Conservation (phyloP, 2,113 vertebrate species). For the Cheirogaleus medius region DNA sequence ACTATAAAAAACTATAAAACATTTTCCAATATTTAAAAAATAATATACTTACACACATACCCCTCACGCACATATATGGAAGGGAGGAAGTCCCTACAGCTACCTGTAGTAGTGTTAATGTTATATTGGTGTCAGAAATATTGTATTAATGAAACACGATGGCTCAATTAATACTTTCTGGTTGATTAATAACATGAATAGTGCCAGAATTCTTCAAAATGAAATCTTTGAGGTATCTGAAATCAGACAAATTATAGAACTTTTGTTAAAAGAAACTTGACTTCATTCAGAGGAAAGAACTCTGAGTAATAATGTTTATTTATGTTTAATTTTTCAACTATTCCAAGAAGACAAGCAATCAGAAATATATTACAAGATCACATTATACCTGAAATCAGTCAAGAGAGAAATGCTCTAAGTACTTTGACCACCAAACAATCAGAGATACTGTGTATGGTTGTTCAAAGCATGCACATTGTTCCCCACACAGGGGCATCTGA, state of each 20-base stretch:
- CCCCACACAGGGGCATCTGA: neutral
- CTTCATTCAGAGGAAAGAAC: neutral
- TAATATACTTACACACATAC: neutral
- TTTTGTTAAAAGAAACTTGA: neutral
- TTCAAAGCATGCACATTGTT: neutral
- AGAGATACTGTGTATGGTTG: neutral
- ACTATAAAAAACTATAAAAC: neutral
- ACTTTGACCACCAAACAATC: neutral
- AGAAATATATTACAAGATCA: neutral
- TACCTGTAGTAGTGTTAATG: slow-evolving; percentile 22
- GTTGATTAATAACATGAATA: neutral
- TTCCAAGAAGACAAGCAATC: neutral
- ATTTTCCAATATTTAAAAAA: neutral
- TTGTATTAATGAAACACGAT: neutral
- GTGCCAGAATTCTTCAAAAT: neutral
- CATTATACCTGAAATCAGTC: neutral
- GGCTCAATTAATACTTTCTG: neutral
- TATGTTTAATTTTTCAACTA: neutral
- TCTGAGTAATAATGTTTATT: neutral
- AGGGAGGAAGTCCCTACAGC: neutral
- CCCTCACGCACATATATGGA: neutral
- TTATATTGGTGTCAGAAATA: neutral
- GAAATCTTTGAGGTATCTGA: neutral
- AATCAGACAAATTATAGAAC: neutral
- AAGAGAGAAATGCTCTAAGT: neutral